These are phyloP conservation scores for Alviniconcha marisindica DNA, from an alignment of 1,140 invertebrate species.

Conservation along the genomic window DNA sequence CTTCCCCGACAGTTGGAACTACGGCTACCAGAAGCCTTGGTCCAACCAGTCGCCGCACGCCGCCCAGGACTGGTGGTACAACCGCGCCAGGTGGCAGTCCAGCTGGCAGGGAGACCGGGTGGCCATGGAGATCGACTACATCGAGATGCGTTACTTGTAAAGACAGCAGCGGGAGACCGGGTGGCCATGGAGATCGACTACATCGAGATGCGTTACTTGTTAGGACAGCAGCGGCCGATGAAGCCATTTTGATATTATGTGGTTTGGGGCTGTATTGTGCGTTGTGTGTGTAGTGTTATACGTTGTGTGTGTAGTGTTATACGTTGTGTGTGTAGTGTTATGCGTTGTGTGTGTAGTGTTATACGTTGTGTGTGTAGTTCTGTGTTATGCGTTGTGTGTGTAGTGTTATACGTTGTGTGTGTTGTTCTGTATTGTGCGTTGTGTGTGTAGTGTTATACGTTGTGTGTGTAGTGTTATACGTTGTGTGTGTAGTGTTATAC, in stretches of 20 bases:
- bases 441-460: no score
- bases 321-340: not conserved
- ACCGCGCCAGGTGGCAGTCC: conserved; percentile 78
- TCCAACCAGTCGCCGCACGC: conserved; percentile 77
- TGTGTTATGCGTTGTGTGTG: not conserved
- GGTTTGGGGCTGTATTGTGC: no score
- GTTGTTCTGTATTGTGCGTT: no score
- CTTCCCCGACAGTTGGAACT: conserved; percentile 80
- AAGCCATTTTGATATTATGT: not conserved
- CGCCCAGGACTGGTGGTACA: conserved; percentile 80
- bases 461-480: no score
- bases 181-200: conserved; percentile 80
- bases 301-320: no score
- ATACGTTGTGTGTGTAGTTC: no score
- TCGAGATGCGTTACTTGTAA: conserved; percentile 51
- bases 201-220: conserved; percentile 50
- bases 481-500: no score
- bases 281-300: not conserved
- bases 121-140: conserved; percentile 79
- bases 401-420: no score
- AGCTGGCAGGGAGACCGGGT: conserved; percentile 79
- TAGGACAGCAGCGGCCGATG: no score
- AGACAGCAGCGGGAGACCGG: conserved; percentile 62
- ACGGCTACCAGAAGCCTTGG: conserved; percentile 82
- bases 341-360: not conserved